Percentiles rank a stretch among this genome's conserved stretches.
These are phyloP conservation scores for Dendropsophus ebraccatus DNA, from an alignment of 2,113 vertebrate genomes.

Conservation along the genomic window DNA sequence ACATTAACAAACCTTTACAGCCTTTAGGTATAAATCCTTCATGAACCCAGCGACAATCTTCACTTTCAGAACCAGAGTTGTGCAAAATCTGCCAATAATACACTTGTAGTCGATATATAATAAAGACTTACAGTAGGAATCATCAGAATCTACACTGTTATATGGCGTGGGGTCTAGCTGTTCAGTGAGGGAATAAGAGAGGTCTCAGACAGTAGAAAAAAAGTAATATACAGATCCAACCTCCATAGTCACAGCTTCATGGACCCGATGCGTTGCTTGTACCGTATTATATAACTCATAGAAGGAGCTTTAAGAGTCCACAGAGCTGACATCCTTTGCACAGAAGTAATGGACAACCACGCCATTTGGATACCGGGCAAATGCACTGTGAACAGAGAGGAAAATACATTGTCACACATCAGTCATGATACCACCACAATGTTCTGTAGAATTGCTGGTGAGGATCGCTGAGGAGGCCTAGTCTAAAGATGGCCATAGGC, in stretches of 20 bases:
- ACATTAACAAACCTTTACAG: slow-evolving; percentile 40
- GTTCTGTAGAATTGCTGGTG: too few species aligned
- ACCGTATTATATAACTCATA: neutral
- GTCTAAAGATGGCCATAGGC: too few species aligned
- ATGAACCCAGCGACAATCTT: neutral
- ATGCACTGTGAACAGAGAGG: slow-evolving; percentile 79
- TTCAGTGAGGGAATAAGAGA: neutral
- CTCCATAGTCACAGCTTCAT: neutral
- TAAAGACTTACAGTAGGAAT: neutral
- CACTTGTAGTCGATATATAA: neutral
- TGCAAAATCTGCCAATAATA: neutral
- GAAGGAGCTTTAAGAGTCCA: slow-evolving; percentile 77
- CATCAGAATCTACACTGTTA: neutral
- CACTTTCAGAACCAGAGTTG: neutral
- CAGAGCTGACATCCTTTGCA: slow-evolving; percentile 90
- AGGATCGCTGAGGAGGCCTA: too few species aligned
- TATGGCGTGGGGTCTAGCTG: neutral
- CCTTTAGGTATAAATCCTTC: slow-evolving; percentile 5
- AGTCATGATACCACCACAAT: neutral
- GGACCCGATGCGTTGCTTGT: neutral
- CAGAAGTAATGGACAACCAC: slow-evolving; percentile 99
- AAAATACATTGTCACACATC: neutral
- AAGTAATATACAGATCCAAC: too few species aligned
- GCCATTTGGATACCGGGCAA: slow-evolving; percentile 95
- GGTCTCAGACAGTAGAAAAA: neutral